These are phyloP conservation scores for Aplodontia rufa DNA, from an alignment of 2,113 vertebrate species.

Conservation along the genomic window DNA sequence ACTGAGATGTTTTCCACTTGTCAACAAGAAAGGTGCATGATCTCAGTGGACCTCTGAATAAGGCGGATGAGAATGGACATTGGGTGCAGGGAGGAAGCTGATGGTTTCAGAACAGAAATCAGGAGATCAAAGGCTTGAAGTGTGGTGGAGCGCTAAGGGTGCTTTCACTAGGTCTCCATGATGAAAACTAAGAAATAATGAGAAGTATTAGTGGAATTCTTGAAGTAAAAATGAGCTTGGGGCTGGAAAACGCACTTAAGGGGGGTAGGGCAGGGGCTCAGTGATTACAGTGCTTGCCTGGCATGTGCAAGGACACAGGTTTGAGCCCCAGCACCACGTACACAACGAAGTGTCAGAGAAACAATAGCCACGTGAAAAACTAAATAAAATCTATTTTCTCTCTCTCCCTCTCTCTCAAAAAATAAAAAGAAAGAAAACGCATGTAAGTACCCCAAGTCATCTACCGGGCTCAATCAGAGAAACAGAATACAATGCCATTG, in stretches of 20 bases:
- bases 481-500: fast-evolving
- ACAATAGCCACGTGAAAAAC: too few relatives aligned
- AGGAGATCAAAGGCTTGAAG: neutral
- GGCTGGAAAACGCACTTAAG: neutral
- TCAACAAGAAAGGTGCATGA: neutral
- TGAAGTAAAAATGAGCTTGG: neutral
- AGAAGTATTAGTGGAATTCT: neutral
- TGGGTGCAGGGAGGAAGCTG: neutral
- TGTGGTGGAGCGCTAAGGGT: neutral
- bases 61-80: neutral
- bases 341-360: too few relatives aligned
- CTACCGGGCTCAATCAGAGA: neutral
- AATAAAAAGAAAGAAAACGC: too few relatives aligned
- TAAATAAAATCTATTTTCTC: too few relatives aligned
- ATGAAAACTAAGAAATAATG: neutral
- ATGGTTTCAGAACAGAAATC: constrained; percentile 6
- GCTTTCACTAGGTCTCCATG: neutral
- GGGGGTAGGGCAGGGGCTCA: too few relatives aligned
- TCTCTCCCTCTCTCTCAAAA: too few relatives aligned
- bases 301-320: too few relatives aligned
- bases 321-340: too few relatives aligned
- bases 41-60: neutral
- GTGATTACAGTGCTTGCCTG: too few relatives aligned
- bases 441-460: neutral
- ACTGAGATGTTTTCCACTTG: neutral